Evolutionary conservation across 2,797 vertebrate species (phyloP), one percentile per base, ranked within the genome.

Genomic region (Sebastes alutus): DNA sequence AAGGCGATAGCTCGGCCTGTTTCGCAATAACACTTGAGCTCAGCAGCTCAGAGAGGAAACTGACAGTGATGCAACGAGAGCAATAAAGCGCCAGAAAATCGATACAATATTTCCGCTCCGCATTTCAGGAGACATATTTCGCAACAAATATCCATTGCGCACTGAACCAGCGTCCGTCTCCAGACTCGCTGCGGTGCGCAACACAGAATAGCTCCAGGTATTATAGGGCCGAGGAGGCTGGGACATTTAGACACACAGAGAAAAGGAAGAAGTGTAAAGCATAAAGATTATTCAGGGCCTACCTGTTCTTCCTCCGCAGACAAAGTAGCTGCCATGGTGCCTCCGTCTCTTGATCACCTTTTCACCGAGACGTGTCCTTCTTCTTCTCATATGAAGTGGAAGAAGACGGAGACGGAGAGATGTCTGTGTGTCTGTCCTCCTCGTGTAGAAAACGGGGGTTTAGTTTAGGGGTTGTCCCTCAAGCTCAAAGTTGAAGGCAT

Each of bases 251-350:
- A n/a, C 5, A 8, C 33, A 27, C 52, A 42, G 20, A 61, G 35
- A 35, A 35, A 20, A 42, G 18, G 25, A 25, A 46, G 8, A 69
- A 54, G 70, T 20, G 29, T 35, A 35, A 49, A 18, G 18, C 14
- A 32, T 8, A 38, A 68, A 52, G 25, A 61, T 3, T 59, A 5
- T 12, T 0, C 1, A 38, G 10, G 90, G 90, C 94, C 90, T 97
- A 98, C 98, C 97, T 98, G 97, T 88, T 98, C 98, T 91, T 99
- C 97, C 88, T 98, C 98, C 78, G 96, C 95, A 82, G 96, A 97
- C 88, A 98, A 93, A 92, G 95, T 95, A 86, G 97, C 96, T 94
- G 97, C 97, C 97, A 98, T 98, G 89, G 73, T 92, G 33, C 33
- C 86, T 69, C 85, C 61, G 76, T 83, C 78, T 85, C 64, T 49